These are phyloP conservation scores for Herminia tarsipennalis DNA, from an alignment of 2,888 invertebrate genomes.

Conservation along the genomic window DNA sequence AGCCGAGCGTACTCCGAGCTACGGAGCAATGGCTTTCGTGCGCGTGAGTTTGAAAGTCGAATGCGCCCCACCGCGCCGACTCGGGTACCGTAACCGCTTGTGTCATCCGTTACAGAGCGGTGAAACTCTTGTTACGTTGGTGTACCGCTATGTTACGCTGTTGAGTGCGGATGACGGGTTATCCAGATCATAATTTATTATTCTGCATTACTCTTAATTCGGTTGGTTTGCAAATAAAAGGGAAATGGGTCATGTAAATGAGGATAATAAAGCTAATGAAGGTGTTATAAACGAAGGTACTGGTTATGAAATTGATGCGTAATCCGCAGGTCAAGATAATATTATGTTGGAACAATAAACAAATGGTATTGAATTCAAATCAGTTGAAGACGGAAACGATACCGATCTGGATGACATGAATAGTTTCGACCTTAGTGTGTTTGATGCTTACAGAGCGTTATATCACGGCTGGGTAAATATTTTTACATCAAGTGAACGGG, in stretches of 20 bases:
- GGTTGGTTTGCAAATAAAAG: constrained; percentile 18
- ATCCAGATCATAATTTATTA: constrained; percentile 48
- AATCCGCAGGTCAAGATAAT: constrained; percentile 40
- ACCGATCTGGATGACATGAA: constrained; percentile 47
- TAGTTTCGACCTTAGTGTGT: constrained; percentile 40
- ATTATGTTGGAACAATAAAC: constrained; percentile 38
- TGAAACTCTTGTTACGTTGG: constrained; percentile 76
- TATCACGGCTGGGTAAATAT: constrained; percentile 19
- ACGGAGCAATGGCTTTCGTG: constrained; percentile 55
- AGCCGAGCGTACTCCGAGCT: constrained; percentile 46
- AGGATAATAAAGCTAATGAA: constrained; percentile 1
- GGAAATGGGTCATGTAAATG: constrained; percentile 24
- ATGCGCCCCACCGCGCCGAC: constrained; percentile 46
- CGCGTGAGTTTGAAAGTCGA: constrained; percentile 76
- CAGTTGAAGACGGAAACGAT: constrained; percentile 47
- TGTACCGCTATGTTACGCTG: constrained; percentile 72
- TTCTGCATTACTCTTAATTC: constrained; percentile 26
- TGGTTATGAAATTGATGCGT: constrained; percentile 28
- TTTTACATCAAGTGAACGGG: constrained; percentile 18
- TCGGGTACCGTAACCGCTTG: constrained; percentile 79
- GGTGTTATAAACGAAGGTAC: constrained; percentile 16
- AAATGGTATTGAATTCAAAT: constrained; percentile 57
- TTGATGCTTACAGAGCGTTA: constrained; percentile 21
- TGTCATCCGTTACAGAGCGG: constrained; percentile 81
- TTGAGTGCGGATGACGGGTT: constrained; percentile 46